Evolutionary conservation across 2,888 invertebrate species (phyloP), one percentile per base, ranked within the genome.

Genomic region (Pachydiplax longipennis): DNA sequence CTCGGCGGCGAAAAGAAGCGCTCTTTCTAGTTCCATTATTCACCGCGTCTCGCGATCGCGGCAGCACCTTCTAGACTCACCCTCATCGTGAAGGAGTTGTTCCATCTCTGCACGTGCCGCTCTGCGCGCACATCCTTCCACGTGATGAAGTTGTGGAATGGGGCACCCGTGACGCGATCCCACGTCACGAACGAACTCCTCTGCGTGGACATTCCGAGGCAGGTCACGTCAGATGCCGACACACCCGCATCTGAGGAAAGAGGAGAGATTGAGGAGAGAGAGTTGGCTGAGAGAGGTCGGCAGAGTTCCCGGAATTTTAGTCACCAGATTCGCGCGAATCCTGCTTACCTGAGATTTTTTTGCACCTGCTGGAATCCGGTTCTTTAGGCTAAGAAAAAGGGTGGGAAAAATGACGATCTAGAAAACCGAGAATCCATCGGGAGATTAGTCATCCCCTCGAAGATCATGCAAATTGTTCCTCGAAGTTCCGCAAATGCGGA

Each of bases 51-150:
- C 31, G 35, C 15, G 2, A 3, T 10, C 12, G 22, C 15, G 87
- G 87, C 87, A 87, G 87, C 87, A 87, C 87, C 37, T 87, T 37
- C 87, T 94, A 93, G 44, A 94, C 92, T 92, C 92, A 96, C 95
- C 94, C 95, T 96, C 94, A 97, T 95, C 6, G 95, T 95, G 91
- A 96, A 94, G n/a, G 97, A 97, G 25, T 95, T 94, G 93, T 98
- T 98, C 97, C 97, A 98, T 92, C 96, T 94, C 91, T 96, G 95
- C 0, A 97, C 97, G 91, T 97, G 94, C 80, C 95, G 94, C 92
- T 96, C 96, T 35, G 97, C 97, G 91, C 98, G 95, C 91, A 97
- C 93, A 94, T 99, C 99, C 93, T 98, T 98, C 99, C 99, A 99
- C 31, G 97, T 97, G 92, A 98, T 97, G 92, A 98, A 97, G 92